phyloP scores from a whole-genome alignment of 2,888 invertebrate species.

The Pocota personata region DNA sequence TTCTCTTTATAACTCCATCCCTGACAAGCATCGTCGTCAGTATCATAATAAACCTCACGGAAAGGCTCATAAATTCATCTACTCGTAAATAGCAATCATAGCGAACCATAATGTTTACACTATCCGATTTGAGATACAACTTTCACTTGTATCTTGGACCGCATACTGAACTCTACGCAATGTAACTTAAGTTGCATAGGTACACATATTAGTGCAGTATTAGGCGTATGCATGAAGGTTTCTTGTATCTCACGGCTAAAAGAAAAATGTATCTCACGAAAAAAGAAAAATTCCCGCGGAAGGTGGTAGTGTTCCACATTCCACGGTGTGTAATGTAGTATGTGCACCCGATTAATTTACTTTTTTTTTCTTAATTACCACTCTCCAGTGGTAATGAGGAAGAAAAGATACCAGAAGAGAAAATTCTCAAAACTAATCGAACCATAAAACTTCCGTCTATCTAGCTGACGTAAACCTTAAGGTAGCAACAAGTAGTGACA shows the following conservation, averaged over 20 bases:
- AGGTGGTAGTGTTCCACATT: slow-evolving; percentile 60
- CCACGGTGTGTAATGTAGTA: slow-evolving; percentile 33
- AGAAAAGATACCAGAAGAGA: slow-evolving; percentile 52
- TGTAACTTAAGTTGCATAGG: slow-evolving; percentile 48
- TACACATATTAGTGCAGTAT: slow-evolving; percentile 7
- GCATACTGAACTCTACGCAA: slow-evolving; percentile 54
- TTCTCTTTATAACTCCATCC: background rate
- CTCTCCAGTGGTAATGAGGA: slow-evolving; percentile 52
- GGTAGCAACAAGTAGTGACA: slow-evolving; percentile 37
- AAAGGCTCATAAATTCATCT: slow-evolving; percentile 63
- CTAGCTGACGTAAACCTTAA: slow-evolving; percentile 25
- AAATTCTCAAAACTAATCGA: slow-evolving; percentile 71
- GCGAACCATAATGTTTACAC: slow-evolving; percentile 56
- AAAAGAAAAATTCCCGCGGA: slow-evolving; percentile 6
- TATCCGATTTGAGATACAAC: slow-evolving; percentile 42
- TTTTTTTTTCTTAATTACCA: slow-evolving; percentile 56
- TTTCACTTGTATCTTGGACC: slow-evolving; percentile 57
- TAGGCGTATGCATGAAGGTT: background rate
- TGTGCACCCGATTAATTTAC: background rate
- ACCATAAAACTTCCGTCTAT: slow-evolving; percentile 69
- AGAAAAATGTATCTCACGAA: slow-evolving; percentile 44
- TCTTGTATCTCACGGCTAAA: slow-evolving; percentile 38
- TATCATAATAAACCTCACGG: slow-evolving; percentile 33
- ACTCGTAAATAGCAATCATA: slow-evolving; percentile 51
- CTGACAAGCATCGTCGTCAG: slow-evolving; percentile 23